Evolutionary conservation across 2,113 vertebrate species (phyloP).

Genomic region (Morphnarchus princeps): DNA sequence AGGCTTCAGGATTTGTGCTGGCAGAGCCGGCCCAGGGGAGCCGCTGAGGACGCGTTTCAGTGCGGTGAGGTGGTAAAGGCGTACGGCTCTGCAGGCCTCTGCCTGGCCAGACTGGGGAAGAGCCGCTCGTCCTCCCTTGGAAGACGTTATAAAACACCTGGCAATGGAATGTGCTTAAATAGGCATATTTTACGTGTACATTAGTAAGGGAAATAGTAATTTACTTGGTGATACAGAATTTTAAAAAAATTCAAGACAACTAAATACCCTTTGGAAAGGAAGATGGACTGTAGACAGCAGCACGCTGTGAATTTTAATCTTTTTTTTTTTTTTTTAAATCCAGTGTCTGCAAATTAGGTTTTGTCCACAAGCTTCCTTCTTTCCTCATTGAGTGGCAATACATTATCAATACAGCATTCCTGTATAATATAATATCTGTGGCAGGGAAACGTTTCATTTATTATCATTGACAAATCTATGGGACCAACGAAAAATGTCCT

Average conservation of each 20-base stretch:
- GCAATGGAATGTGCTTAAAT: not conserved
- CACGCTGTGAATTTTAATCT: not conserved
- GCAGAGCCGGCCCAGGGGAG: not conserved
- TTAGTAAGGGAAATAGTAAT: not conserved
- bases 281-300: not conserved
- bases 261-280: not conserved
- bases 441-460: not conserved
- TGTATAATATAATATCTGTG: not conserved
- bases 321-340: not conserved
- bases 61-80: not conserved
- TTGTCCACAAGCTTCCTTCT: not conserved
- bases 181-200: accelerated
- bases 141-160: not conserved
- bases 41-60: accelerated
- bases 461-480: not conserved
- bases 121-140: not conserved
- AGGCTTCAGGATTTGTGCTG: not conserved
- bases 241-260: not conserved
- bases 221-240: not conserved
- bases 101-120: not conserved
- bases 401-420: not conserved
- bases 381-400: not conserved
- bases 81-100: not conserved
- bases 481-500: not conserved
- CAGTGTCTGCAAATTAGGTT: not conserved